Evolutionary conservation across 2,113 vertebrate species (phyloP).

Genomic region (Alligator sinensis): DNA sequence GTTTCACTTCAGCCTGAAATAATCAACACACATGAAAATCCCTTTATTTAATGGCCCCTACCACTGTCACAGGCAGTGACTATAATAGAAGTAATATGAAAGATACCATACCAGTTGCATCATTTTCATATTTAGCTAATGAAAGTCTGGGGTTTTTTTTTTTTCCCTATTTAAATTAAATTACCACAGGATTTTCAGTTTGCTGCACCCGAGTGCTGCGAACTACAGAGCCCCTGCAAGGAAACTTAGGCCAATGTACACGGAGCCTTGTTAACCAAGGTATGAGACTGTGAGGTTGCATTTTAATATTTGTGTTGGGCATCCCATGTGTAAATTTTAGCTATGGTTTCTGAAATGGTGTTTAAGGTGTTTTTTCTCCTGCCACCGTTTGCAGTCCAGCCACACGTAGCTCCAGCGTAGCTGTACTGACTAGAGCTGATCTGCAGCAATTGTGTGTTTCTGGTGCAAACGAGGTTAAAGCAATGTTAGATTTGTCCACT

Average conservation of each 20-base stretch:
- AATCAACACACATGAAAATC: not conserved
- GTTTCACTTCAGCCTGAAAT: not conserved
- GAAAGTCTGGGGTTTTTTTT: not conserved
- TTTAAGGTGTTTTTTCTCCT: not conserved
- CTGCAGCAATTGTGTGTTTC: not conserved
- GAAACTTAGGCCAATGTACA: not conserved
- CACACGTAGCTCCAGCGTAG: not conserved
- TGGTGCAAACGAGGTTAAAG: not conserved
- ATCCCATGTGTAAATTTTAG: not conserved
- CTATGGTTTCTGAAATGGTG: not conserved
- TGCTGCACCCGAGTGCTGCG: not conserved
- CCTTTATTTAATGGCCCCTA: not conserved
- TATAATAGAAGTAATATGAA: constrained; percentile 18
- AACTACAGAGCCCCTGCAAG: not conserved
- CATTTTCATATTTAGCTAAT: not conserved
- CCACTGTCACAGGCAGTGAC: not conserved
- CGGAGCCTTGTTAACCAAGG: not conserved
- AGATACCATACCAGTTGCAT: not conserved
- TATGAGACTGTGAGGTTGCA: not conserved
- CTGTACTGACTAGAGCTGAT: not conserved
- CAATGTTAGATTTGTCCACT: not conserved
- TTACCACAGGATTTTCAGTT: constrained; percentile 1
- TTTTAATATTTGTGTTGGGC: not conserved
- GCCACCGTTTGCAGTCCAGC: not conserved
- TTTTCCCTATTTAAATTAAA: not conserved